Evolutionary conservation across 2,113 vertebrate species (phyloP).

Genomic region (Sylvia atricapilla): DNA sequence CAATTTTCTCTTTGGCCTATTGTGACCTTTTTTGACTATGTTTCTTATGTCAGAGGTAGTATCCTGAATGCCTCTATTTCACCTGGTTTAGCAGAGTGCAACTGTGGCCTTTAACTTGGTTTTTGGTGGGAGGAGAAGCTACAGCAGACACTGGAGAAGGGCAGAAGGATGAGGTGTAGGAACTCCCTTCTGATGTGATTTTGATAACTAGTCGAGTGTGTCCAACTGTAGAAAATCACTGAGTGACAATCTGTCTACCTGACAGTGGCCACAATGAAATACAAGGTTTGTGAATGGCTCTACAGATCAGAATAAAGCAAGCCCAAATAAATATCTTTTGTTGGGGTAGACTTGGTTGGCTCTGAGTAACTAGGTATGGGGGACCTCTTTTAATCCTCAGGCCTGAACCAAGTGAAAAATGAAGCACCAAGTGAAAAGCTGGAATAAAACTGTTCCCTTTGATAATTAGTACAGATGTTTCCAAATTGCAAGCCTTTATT

Average conservation of each 20-base stretch:
- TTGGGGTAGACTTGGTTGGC: constrained; percentile 63
- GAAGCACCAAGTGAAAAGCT: background rate
- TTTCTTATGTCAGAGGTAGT: constrained; percentile 72
- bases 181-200: constrained; percentile 76
- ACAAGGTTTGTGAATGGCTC: constrained; percentile 79
- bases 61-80: constrained; percentile 77
- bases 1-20: constrained; percentile 80
- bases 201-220: constrained; percentile 80
- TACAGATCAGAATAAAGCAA: constrained; percentile 75
- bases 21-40: constrained; percentile 85
- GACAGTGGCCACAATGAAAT: constrained; percentile 78
- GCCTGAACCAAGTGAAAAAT: background rate
- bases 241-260: constrained; percentile 80
- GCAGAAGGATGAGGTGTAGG: constrained; percentile 73
- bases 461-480: background rate
- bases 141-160: constrained; percentile 81
- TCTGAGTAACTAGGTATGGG: constrained; percentile 44
- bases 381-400: constrained; percentile 43
- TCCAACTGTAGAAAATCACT: constrained; percentile 82
- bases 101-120: constrained; percentile 79
- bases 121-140: constrained; percentile 85
- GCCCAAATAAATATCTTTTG: constrained; percentile 76
- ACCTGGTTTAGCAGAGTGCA: constrained; percentile 78
- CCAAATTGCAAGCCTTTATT: constrained; percentile 1
- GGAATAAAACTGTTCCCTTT: constrained; percentile 31